These are phyloP conservation scores for Lacanobia wlatinum DNA, from an alignment of 2,888 invertebrate species.

Conservation along the genomic window DNA sequence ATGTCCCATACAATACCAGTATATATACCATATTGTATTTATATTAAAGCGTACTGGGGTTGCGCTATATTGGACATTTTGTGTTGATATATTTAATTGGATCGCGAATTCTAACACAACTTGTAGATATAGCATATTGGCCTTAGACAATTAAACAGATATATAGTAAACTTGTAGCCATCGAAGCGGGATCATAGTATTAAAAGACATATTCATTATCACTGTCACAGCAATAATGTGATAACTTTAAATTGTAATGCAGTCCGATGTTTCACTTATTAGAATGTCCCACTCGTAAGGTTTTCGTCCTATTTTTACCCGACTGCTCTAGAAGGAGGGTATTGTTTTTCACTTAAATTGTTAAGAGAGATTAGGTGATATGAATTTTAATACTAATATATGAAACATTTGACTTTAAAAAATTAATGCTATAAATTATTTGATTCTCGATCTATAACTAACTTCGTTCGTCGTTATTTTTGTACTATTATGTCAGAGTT, in stretches of 20 bases:
- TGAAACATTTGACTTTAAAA: conserved; percentile 64
- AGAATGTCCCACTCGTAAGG: conserved; percentile 43
- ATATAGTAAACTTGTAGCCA: conserved; percentile 81
- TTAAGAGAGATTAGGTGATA: conserved; percentile 63
- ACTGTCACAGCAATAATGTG: conserved; percentile 79
- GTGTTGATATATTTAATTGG: conserved; percentile 76
- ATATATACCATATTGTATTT: conserved; percentile 60
- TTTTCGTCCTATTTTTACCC: conserved; percentile 58
- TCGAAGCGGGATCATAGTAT: conserved; percentile 86
- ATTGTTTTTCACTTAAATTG: conserved; percentile 64
- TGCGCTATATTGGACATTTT: conserved; percentile 85
- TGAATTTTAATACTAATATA: conserved; percentile 60
- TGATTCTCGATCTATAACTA: conserved; percentile 68
- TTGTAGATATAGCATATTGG: conserved; percentile 88
- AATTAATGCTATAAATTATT: conserved; percentile 70
- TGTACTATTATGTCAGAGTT: conserved; percentile 87
- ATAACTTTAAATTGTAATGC: conserved; percentile 74
- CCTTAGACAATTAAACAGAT: conserved; percentile 86
- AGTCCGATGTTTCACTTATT: conserved; percentile 76
- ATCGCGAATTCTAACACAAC: conserved; percentile 82
- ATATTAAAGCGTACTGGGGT: conserved; percentile 76
- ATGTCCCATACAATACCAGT: conserved; percentile 59
- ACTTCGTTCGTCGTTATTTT: conserved; percentile 85
- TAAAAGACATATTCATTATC: conserved; percentile 80
- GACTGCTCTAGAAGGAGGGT: conserved; percentile 18